These are phyloP conservation scores for Trochalopteron elliotii DNA, from an alignment of 2,113 vertebrate genomes.

Conservation along the genomic window DNA sequence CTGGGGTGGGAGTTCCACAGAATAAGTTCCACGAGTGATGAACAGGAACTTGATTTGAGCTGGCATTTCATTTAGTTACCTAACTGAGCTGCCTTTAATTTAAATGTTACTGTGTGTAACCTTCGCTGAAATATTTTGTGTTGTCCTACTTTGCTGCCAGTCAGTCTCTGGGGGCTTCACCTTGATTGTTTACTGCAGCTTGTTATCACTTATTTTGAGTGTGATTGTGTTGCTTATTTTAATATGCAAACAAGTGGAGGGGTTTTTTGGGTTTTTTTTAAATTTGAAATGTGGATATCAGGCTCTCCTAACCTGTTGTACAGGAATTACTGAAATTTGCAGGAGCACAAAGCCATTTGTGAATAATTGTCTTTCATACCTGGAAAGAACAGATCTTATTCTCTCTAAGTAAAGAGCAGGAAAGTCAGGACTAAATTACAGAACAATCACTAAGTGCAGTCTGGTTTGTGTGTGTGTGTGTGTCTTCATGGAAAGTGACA, in stretches of 20 bases:
- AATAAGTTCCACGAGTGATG: not conserved
- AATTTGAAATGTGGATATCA: not conserved
- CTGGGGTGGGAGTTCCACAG: not conserved
- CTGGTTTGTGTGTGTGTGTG: not conserved
- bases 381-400: not conserved
- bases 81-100: not conserved
- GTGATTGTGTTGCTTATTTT: not conserved
- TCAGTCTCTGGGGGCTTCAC: not conserved
- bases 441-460: not conserved
- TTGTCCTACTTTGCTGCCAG: not conserved
- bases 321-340: slow-evolving; percentile 60
- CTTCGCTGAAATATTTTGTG: not conserved
- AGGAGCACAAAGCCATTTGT: slow-evolving; percentile 12
- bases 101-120: not conserved
- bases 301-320: not conserved
- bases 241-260: not conserved
- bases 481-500: not conserved
- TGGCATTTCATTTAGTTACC: not conserved
- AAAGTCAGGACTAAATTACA: not conserved
- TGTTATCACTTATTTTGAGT: not conserved
- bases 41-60: not conserved
- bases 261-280: no score
- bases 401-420: not conserved
- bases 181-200: not conserved
- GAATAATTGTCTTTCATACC: not conserved